Evolutionary conservation across 2,888 invertebrate genomes (phyloP).

Genomic region (Ormia ochracea): DNA sequence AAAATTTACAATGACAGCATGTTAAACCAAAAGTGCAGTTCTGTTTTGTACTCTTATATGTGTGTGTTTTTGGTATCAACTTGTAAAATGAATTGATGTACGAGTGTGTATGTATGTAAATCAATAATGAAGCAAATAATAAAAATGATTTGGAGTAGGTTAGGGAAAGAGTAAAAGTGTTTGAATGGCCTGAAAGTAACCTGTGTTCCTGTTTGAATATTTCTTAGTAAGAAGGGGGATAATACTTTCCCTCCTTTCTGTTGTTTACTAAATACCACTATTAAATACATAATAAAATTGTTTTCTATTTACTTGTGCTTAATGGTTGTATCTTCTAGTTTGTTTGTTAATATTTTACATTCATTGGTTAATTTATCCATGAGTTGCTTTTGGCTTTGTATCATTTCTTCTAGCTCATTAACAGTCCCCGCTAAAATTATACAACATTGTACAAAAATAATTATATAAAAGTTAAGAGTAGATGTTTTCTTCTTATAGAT

Average conservation of each 20-base stretch:
- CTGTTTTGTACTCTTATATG: constrained; percentile 34
- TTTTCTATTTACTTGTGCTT: constrained; percentile 86
- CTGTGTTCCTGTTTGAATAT: constrained; percentile 40
- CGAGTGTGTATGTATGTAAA: too few species aligned
- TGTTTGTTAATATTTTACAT: constrained; percentile 91
- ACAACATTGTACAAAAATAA: too few species aligned
- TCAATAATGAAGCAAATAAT: constrained; percentile 1
- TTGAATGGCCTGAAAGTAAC: background rate
- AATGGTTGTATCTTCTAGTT: constrained; percentile 91
- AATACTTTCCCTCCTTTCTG: background rate
- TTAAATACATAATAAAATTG: background rate
- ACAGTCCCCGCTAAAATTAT: constrained; percentile 88
- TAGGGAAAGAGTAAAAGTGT: constrained; percentile 4
- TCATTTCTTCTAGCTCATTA: constrained; percentile 91
- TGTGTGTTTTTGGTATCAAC: constrained; percentile 27
- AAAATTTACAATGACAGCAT: constrained; percentile 73
- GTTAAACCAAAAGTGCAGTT: constrained; percentile 70
- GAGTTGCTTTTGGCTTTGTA: constrained; percentile 93
- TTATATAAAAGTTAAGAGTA: background rate
- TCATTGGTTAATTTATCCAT: constrained; percentile 93
- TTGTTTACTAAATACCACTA: background rate
- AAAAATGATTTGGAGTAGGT: background rate
- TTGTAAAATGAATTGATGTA: background rate
- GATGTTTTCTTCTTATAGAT: background rate
- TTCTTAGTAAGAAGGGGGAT: background rate